Evolutionary conservation across 1,140 invertebrate genomes (phyloP).

Genomic region (Leucophenga varia): DNA sequence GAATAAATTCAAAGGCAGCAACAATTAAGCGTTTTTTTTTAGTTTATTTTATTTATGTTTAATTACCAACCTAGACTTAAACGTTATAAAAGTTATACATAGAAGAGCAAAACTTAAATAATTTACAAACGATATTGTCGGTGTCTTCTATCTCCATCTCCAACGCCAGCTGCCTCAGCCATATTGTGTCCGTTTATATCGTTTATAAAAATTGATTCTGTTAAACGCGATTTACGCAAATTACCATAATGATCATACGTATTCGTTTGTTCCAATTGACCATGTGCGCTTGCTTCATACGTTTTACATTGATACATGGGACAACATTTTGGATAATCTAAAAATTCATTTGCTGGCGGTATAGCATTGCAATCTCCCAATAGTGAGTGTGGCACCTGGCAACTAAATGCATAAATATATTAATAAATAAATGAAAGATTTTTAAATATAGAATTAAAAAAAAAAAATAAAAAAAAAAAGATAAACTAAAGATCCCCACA

Average conservation of each 20-base stretch:
- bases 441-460: background rate
- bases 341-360: constrained; percentile 16
- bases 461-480: too few species aligned
- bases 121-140: too few species aligned
- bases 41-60: too few species aligned
- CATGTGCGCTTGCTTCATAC: constrained; percentile 16
- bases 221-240: constrained; percentile 21
- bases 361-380: constrained; percentile 29
- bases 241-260: constrained; percentile 39
- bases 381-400: constrained; percentile 24
- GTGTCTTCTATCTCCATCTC: background rate
- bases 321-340: constrained; percentile 44
- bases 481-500: too few species aligned
- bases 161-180: background rate
- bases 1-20: too few species aligned
- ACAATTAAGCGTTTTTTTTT: too few species aligned
- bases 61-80: too few species aligned
- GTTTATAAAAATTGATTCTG: constrained; percentile 26
- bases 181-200: background rate
- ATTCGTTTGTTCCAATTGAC: constrained; percentile 27
- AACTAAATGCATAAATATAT: constrained; percentile 26
- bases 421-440: background rate
- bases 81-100: too few species aligned
- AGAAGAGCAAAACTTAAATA: too few species aligned
- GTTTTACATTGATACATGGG: constrained; percentile 40